Evolutionary conservation across 2,888 invertebrate species (phyloP).

Genomic region (Ceramica pisi): DNA sequence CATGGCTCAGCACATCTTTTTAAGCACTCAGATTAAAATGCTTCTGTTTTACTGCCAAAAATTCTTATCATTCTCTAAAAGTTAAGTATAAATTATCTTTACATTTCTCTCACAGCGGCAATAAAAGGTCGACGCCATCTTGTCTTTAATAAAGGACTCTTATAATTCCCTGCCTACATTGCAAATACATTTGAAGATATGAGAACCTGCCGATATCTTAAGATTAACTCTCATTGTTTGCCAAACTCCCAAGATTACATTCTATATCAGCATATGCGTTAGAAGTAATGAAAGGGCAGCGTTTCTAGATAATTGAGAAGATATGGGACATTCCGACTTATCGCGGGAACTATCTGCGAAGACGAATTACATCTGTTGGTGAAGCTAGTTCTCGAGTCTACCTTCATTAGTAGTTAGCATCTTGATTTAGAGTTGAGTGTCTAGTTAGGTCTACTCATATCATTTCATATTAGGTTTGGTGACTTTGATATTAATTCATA

Average conservation of each 20-base stretch:
- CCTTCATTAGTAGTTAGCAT: slow-evolving; percentile 76
- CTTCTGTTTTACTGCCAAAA: not conserved
- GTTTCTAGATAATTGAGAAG: slow-evolving; percentile 75
- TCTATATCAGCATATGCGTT: slow-evolving; percentile 63
- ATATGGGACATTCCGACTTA: slow-evolving; percentile 72
- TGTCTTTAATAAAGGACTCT: not conserved
- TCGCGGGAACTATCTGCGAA: slow-evolving; percentile 71
- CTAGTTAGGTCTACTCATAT: slow-evolving; percentile 14
- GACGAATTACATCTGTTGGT: slow-evolving; percentile 64
- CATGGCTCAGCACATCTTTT: slow-evolving; percentile 1
- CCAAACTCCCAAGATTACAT: slow-evolving; percentile 37
- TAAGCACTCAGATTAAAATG: not conserved
- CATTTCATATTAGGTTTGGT: slow-evolving; percentile 3
- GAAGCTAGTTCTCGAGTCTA: slow-evolving; percentile 54
- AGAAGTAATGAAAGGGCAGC: slow-evolving; percentile 73
- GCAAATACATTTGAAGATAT: not conserved
- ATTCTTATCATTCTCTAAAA: not conserved
- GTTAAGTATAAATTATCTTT: slow-evolving; percentile 5
- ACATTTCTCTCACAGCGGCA: slow-evolving; percentile 6
- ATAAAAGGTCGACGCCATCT: not conserved
- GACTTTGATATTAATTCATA: slow-evolving; percentile 13
- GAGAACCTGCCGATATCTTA: slow-evolving; percentile 29
- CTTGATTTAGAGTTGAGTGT: slow-evolving; percentile 68
- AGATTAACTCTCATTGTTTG: slow-evolving; percentile 43
- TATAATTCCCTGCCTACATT: not conserved